These are phyloP conservation scores for Nomada hirtipes DNA, from an alignment of 2,888 invertebrate species.

Conservation along the genomic window DNA sequence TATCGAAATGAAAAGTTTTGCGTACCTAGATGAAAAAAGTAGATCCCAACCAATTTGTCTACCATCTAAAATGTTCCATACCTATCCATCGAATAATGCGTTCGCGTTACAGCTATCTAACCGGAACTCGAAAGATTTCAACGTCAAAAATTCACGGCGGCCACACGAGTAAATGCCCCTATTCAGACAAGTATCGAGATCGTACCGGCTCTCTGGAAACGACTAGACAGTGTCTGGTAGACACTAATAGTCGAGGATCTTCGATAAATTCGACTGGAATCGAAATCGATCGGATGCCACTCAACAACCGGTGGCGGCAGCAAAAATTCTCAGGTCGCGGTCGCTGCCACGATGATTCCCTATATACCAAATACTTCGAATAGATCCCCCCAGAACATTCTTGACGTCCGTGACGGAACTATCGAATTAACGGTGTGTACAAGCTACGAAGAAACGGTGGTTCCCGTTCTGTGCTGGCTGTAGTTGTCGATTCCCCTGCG, in stretches of 20 bases:
- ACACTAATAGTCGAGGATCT: conserved; percentile 49
- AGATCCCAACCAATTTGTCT: too few species aligned
- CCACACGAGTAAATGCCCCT: conserved; percentile 29
- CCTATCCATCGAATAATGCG: too few species aligned
- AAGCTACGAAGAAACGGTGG: conserved; percentile 49
- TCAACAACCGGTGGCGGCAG: conserved; percentile 45
- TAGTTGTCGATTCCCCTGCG: conserved; percentile 52
- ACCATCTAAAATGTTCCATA: too few species aligned
- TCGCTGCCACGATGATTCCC: conserved; percentile 30
- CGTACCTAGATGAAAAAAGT: too few species aligned
- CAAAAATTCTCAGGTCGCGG: conserved; percentile 62
- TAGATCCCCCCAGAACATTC: conserved; percentile 69
- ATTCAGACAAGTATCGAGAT: conserved; percentile 18
- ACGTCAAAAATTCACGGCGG: conserved; percentile 3
- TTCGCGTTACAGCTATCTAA: neutral
- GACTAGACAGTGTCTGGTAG: neutral
- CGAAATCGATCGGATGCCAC: conserved; percentile 62
- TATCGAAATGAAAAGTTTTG: too few species aligned
- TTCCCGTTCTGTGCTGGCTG: conserved; percentile 21
- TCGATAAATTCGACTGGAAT: conserved; percentile 51
- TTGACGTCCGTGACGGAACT: conserved; percentile 69
- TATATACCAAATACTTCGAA: conserved; percentile 64
- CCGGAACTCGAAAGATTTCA: conserved; percentile 9
- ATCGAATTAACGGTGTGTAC: conserved; percentile 70
- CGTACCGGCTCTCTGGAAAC: conserved; percentile 30